These are phyloP conservation scores for Cremastinae sp. DNA, from an alignment of 2,888 invertebrate genomes.

Conservation along the genomic window DNA sequence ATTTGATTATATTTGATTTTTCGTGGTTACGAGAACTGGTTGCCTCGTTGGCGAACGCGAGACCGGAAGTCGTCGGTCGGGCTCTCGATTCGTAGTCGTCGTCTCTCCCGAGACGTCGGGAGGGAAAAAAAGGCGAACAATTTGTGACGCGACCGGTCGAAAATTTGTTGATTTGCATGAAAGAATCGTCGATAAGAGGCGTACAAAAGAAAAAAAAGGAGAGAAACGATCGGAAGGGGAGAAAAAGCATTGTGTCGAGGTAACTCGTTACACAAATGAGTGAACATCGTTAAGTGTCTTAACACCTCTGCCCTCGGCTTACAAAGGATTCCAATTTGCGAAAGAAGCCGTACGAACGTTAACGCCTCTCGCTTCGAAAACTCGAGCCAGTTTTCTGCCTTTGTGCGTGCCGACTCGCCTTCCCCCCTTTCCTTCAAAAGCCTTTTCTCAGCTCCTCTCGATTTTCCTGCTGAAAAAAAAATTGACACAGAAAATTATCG, in stretches of 20 bases:
- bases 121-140: not conserved
- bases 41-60: not conserved
- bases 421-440: constrained; percentile 14
- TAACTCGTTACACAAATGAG: constrained; percentile 10
- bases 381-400: constrained; percentile 17
- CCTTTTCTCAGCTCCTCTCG: not conserved
- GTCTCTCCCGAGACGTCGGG: not conserved
- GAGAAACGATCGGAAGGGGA: not conserved
- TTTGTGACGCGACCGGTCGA: not conserved
- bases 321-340: constrained; percentile 48
- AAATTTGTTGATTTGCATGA: constrained; percentile 27
- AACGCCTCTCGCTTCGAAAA: constrained; percentile 8
- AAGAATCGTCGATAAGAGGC: constrained; percentile 2
- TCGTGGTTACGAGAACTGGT: constrained; percentile 10
- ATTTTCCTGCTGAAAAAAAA: constrained; percentile 3
- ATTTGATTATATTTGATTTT: constrained; percentile 4
- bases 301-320: constrained; percentile 17
- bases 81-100: constrained; percentile 36
- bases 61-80: constrained; percentile 46
- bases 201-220: not conserved
- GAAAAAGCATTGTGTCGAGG: not conserved
- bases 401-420: constrained; percentile 34
- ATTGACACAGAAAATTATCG: constrained; percentile 14
- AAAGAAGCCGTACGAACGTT: constrained; percentile 34
- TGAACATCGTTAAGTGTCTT: constrained; percentile 45